Percentiles rank a stretch among this genome's conserved stretches.
These are phyloP conservation scores for Ormyrus labotus DNA, from an alignment of 2,888 invertebrate genomes.

Conservation along the genomic window DNA sequence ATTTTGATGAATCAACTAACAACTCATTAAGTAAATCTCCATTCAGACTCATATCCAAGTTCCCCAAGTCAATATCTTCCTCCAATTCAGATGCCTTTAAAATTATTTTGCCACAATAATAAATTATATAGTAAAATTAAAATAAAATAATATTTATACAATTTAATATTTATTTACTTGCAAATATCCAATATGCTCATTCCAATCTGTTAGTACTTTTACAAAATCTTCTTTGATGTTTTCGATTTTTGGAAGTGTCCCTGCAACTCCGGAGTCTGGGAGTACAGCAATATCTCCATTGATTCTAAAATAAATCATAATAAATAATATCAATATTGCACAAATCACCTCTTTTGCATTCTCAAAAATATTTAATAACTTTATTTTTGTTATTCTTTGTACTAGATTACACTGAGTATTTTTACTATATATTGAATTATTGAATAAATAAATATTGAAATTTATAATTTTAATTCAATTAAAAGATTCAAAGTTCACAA, in stretches of 20 bases:
- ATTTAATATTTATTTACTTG: slow-evolving; percentile 71
- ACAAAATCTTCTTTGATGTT: slow-evolving; percentile 76
- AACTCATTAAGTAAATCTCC: slow-evolving; percentile 64
- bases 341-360: background rate
- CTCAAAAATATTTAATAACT: background rate
- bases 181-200: slow-evolving; percentile 76
- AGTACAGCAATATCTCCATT: slow-evolving; percentile 75
- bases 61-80: slow-evolving; percentile 70
- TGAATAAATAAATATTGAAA: slow-evolving; percentile 3
- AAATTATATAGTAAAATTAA: background rate
- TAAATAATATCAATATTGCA: background rate
- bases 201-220: slow-evolving; percentile 77
- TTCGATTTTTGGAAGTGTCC: slow-evolving; percentile 67
- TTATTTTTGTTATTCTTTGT: background rate
- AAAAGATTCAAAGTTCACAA: too few species aligned
- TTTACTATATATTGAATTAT: background rate
- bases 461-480: slow-evolving; percentile 34
- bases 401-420: too few species aligned
- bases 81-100: slow-evolving; percentile 69
- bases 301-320: slow-evolving; percentile 63
- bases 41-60: slow-evolving; percentile 58
- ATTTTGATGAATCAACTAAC: slow-evolving; percentile 60
- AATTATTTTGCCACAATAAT: background rate
- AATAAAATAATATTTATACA: slow-evolving; percentile 13
- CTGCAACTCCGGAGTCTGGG: slow-evolving; percentile 70